phyloP scores from a whole-genome alignment of 2,113 vertebrate species.

The Dermatemys mawii region DNA sequence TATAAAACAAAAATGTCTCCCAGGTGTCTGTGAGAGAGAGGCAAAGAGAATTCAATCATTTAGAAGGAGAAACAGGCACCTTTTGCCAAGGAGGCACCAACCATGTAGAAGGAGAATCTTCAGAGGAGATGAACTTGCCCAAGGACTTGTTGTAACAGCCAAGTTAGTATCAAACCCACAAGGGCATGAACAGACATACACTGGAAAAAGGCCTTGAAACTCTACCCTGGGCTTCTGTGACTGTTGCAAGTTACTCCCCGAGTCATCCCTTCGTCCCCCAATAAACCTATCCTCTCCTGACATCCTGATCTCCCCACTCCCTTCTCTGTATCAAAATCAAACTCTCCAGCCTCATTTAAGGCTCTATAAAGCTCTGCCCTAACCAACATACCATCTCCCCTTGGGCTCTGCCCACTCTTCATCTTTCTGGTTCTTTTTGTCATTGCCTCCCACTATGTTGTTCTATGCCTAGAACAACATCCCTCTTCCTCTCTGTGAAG shows the following conservation, averaged over 20 bases:
- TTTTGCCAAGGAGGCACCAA: neutral
- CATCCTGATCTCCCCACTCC: neutral
- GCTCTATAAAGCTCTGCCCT: neutral
- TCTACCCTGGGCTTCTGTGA: neutral
- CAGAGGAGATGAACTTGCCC: neutral
- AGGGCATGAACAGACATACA: neutral
- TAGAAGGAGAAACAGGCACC: neutral
- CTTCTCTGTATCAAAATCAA: neutral
- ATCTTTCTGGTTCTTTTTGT: neutral
- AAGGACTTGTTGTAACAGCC: constrained; percentile 25
- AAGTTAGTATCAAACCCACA: constrained; percentile 9
- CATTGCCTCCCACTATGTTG: neutral
- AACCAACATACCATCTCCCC: neutral
- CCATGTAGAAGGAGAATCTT: neutral
- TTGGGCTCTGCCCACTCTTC: neutral
- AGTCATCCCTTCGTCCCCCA: neutral
- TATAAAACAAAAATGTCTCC: neutral
- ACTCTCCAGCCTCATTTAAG: neutral
- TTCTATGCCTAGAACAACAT: neutral
- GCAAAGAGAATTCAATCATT: neutral
- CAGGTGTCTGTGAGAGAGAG: neutral
- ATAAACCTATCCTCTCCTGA: neutral
- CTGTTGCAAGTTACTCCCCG: neutral
- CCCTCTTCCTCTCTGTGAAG: neutral
- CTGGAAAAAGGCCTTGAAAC: neutral